Base-by-base conservation (phyloP, 2,113 vertebrate genomes). In the Cryptotis parvus region DNA sequence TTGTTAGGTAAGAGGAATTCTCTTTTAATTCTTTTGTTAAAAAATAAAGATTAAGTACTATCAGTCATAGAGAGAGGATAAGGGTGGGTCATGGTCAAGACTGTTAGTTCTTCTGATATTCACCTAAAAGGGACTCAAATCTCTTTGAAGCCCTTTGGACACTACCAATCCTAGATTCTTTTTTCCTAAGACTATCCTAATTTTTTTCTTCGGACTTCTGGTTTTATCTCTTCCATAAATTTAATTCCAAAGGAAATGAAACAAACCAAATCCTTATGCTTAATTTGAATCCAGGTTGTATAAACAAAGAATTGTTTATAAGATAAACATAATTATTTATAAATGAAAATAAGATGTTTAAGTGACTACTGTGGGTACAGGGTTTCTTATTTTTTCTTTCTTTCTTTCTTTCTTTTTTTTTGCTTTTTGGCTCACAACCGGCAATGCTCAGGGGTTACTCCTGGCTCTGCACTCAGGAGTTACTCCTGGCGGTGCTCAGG, bases 181-280 rank as follows among this genome's bases (percentile, higher is more conserved):
- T 86, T 95, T 85, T 39, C 55, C 49, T 35, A 81, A 68, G 29
- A 90, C 1, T 37, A 86, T 35, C 8, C 29, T 95, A 11, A 55
- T 73, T 87, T 91, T 55, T 35, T 66, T 20, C 20, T 84, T 90
- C 7, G 45, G 87, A 76, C 10, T 10, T 76, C 52, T 80, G 55
- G 29, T 87, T 27, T 33, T 33, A n/a, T 65, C 14, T 68, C 2
- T 74, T 58, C 41, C 83, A 73, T 81, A 41, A 78, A 87, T 75
- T 16, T 85, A 89, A 35, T 83, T 94, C 33, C 5, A 72, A 16
- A 87, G 93, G 65, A 92, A 74, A 72, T 49, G 35, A 91, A 87
- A 52, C 20, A 63, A 55, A 72, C 70, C 76, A 83, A 58, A 79
- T 86, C 20, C 55, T 83, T 84, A 70, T 45, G 58, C 22, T 87